These are phyloP conservation scores for Glossosoma conforme DNA, from an alignment of 1,140 invertebrate genomes.

Conservation along the genomic window DNA sequence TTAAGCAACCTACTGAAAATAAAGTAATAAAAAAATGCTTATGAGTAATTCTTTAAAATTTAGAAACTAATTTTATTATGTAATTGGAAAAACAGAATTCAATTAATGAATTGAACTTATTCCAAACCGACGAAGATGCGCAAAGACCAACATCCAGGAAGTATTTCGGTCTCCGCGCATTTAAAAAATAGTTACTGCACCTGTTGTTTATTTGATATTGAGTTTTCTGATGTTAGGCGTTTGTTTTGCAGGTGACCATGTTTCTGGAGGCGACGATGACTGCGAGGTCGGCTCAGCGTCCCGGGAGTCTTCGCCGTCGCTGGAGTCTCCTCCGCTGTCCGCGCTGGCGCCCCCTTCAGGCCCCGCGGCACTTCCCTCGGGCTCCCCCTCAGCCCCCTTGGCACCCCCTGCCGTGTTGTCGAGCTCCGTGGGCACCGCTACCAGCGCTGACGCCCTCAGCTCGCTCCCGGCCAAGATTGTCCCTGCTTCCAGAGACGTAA, in stretches of 20 bases:
- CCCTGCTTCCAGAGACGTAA: no score
- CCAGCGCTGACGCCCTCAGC: neutral
- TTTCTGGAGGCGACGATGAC: constrained; percentile 47
- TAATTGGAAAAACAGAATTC: no score
- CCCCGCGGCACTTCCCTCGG: neutral
- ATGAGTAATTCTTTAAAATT: no score
- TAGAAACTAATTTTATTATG: no score
- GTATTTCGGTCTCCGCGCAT: no score
- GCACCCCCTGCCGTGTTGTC: neutral
- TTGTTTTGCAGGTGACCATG: constrained; percentile 23
- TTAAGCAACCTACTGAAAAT: no score
- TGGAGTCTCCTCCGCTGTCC: constrained; percentile 51
- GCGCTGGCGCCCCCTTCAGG: no score
- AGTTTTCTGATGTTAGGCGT: constrained; percentile 8
- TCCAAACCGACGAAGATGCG: no score
- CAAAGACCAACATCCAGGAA: no score
- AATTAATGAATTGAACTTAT: no score
- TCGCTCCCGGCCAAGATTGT: neutral
- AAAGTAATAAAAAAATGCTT: no score
- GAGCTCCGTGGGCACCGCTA: neutral
- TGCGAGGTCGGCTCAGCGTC: constrained; percentile 57
- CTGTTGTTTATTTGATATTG: neutral
- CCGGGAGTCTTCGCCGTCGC: constrained; percentile 59
- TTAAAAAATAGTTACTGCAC: neutral
- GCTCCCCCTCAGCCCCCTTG: neutral